Evolutionary conservation across 1,140 invertebrate genomes (phyloP), one percentile per base, ranked within the genome.

Genomic region (Brachionus rotundiformis): DNA sequence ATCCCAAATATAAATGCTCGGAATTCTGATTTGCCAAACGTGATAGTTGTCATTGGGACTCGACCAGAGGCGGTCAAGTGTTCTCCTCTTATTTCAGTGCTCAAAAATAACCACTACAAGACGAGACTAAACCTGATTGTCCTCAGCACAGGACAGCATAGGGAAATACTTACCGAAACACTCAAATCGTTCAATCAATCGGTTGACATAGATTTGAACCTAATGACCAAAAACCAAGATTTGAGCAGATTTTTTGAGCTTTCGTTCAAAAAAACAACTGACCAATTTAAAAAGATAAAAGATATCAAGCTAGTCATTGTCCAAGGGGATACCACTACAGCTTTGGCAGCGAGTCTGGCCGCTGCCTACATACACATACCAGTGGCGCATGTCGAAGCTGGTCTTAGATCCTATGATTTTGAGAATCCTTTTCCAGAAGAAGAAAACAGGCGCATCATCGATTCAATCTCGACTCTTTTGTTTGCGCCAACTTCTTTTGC

Each of bases 371-470:
- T 33, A 10, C 27, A 36, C 16, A 16, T 68, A n/a, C 31, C 63
- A 68, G 31, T 68, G 10, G 63, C 63, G 13, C 63, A 68, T 68
- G 63, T 68, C 29, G 63, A 68, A 68, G 63, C 63, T 39, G 63
- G 63, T 33, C 63, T 68, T 1, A 31, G 63, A 3, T 68, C 63
- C 13, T 68, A 33, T 36, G 31, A 68, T 19, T n/a, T 68, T 13
- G 31, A 31, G 8, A 68, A 36, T 68, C 63, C 63, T 5, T 68
- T 29, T 63, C 59, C 59, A 31, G 59, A 63, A 63, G 59, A 63
- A 31, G 25, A 29, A 27, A 63, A 63, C 8, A 19, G 59, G 3
- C 23, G n/a, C 23, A 27, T 63, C 10, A 63, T 63, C 6, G 59
- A 63, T 27, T 63, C 59, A 23, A 29, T 63, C 27, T 27, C 59